Conservation (phyloP, 2,797 vertebrate genomes). For the Mycteria americana region DNA sequence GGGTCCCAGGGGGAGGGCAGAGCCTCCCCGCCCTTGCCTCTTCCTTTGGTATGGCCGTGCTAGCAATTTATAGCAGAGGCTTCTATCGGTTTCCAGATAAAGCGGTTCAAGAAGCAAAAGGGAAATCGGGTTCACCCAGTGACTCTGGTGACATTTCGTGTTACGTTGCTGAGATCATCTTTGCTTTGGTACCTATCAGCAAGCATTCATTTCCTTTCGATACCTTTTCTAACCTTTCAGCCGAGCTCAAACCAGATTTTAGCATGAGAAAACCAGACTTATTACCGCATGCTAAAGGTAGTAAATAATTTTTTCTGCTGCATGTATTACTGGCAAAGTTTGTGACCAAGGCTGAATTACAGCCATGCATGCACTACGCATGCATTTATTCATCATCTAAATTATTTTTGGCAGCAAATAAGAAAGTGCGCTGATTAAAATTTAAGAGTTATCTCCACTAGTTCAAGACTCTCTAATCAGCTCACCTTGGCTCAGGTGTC, state of each 20-base stretch:
- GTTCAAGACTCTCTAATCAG: constrained; percentile 3
- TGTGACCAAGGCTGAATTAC: neutral
- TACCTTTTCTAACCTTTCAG: neutral
- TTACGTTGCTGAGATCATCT: neutral
- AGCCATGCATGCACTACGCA: neutral
- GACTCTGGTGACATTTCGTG: neutral
- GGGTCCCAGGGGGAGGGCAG: neutral
- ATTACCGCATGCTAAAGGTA: neutral
- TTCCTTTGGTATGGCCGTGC: neutral
- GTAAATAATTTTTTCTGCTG: neutral
- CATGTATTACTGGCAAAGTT: neutral
- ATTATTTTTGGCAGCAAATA: constrained; percentile 15
- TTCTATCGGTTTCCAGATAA: neutral
- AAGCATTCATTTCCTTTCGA: neutral
- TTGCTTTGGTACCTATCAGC: neutral
- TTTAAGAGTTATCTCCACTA: constrained; percentile 19
- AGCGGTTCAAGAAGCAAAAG: neutral
- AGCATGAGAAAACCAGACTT: neutral
- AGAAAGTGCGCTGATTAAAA: constrained; percentile 5
- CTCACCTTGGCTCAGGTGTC: constrained; percentile 39
- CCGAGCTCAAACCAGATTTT: neutral
- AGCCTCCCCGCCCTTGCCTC: no score
- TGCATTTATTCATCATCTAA: constrained; percentile 8
- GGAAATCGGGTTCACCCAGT: neutral
- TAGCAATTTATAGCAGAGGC: neutral